phyloP scores from a whole-genome alignment of 2,888 invertebrate species.

The Drosophila nr. perissopoda region DNA sequence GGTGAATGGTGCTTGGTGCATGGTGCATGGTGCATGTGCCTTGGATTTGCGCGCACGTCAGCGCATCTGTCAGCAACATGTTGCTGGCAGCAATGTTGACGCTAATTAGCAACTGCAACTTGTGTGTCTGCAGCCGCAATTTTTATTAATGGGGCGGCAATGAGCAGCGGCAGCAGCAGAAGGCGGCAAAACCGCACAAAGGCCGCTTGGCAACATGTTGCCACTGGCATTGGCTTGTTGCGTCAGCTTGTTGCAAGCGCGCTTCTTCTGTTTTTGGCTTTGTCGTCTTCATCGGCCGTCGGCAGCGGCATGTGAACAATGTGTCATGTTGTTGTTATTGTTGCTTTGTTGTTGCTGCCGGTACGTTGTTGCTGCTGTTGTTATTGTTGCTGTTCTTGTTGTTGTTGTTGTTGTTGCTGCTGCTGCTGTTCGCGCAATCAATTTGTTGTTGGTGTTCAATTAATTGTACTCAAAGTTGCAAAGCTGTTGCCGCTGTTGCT shows the following conservation, averaged over 20 bases:
- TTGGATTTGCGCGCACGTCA: constrained; percentile 45
- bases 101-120: constrained; percentile 78
- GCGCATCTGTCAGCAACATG: constrained; percentile 72
- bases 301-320: constrained; percentile 75
- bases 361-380: constrained; percentile 54
- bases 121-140: constrained; percentile 48
- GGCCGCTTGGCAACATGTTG: constrained; percentile 62
- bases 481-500: constrained; percentile 64
- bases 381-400: constrained; percentile 34
- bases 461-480: constrained; percentile 75
- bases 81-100: constrained; percentile 78
- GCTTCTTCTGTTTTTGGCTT: constrained; percentile 52
- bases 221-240: constrained; percentile 39
- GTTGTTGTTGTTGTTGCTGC: constrained; percentile 37
- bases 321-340: constrained; percentile 72
- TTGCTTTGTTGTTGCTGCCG: constrained; percentile 15
- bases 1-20: constrained; percentile 14
- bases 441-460: constrained; percentile 80
- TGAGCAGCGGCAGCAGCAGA: constrained; percentile 25
- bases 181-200: constrained; percentile 50
- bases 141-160: constrained; percentile 69
- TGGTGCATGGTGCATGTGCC: constrained; percentile 1
- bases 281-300: constrained; percentile 73
- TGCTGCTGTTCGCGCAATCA: constrained; percentile 75
- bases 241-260: constrained; percentile 47